Conservation (phyloP, 2,888 invertebrate species). For the Diplazon laetatorius region DNA sequence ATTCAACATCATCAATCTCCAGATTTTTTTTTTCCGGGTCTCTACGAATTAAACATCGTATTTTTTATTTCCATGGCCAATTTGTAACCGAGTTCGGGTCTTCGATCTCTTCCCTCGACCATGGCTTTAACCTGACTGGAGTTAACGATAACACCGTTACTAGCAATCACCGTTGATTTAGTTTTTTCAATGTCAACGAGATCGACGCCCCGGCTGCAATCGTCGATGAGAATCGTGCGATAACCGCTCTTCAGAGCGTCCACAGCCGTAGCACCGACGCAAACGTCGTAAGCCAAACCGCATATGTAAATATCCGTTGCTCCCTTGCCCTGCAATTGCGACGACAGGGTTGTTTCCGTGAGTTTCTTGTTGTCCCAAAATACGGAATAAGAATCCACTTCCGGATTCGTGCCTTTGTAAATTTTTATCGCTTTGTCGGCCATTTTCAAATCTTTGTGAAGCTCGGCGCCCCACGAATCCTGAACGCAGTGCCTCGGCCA, state of each 20-base stretch:
- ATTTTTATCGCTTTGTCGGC: slow-evolving; percentile 90
- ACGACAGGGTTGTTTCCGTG: slow-evolving; percentile 92
- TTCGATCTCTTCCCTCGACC: slow-evolving; percentile 93
- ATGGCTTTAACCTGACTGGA: slow-evolving; percentile 92
- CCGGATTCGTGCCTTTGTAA: slow-evolving; percentile 96
- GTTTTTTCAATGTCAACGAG: slow-evolving; percentile 92
- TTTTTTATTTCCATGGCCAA: slow-evolving; percentile 92
- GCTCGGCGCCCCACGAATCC: slow-evolving; percentile 96
- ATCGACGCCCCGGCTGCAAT: slow-evolving; percentile 95
- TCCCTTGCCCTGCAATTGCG: slow-evolving; percentile 90
- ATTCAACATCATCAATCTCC: too few species aligned
- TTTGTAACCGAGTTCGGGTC: slow-evolving; percentile 94
- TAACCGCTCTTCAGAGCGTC: slow-evolving; percentile 96
- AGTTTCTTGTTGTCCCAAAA: slow-evolving; percentile 99
- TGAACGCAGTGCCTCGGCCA: slow-evolving; percentile 99
- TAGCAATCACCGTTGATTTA: slow-evolving; percentile 88
- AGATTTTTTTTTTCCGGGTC: too few species aligned
- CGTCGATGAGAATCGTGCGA: slow-evolving; percentile 93
- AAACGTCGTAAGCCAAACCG: slow-evolving; percentile 97
- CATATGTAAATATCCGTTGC: slow-evolving; percentile 97
- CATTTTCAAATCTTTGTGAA: slow-evolving; percentile 95
- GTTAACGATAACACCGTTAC: slow-evolving; percentile 91
- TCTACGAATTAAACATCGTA: slow-evolving; percentile 40
- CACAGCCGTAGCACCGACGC: slow-evolving; percentile 95
- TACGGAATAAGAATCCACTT: slow-evolving; percentile 98